phyloP scores from a whole-genome alignment of 2,113 vertebrate species.

The Prochilodus magdalenae region DNA sequence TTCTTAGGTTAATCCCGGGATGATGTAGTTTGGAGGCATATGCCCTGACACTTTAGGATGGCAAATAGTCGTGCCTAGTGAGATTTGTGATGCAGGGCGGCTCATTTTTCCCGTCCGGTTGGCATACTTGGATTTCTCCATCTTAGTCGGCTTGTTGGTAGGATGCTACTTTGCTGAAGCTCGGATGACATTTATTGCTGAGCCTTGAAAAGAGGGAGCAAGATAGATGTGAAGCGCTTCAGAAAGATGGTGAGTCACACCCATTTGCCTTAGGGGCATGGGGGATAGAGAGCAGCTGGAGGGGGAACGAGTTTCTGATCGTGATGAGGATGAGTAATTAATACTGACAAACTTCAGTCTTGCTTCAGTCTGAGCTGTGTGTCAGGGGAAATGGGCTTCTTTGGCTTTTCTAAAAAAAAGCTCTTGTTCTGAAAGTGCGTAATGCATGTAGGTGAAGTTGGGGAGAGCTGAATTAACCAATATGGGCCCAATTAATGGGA shows the following conservation, averaged over 20 bases:
- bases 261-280: slow-evolving; percentile 40
- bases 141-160: slow-evolving; percentile 39
- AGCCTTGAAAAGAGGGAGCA: slow-evolving; percentile 38
- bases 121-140: slow-evolving; percentile 35
- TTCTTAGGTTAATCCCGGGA: slow-evolving; percentile 50
- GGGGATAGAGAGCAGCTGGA: slow-evolving; percentile 31
- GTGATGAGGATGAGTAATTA: slow-evolving; percentile 27
- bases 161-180: slow-evolving; percentile 20
- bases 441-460: not conserved
- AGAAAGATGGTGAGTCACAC: slow-evolving; percentile 47
- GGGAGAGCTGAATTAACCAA: not conserved
- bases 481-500: not conserved
- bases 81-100: slow-evolving; percentile 37
- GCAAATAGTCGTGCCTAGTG: slow-evolving; percentile 29
- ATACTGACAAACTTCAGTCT: slow-evolving; percentile 5
- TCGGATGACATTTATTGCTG: slow-evolving; percentile 40
- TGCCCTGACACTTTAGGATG: slow-evolving; percentile 43
- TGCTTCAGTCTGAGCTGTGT: not conserved
- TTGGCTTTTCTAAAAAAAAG: not conserved
- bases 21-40: slow-evolving; percentile 42
- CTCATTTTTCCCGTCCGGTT: slow-evolving; percentile 32
- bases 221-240: slow-evolving; percentile 45
- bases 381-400: not conserved
- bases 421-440: not conserved
- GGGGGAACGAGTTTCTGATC: slow-evolving; percentile 33